Evolutionary conservation across 92 coral and sea anemone genomes (phyloP), one percentile per base, ranked within the genome.

Genomic region (Zoanthus sociatus): DNA sequence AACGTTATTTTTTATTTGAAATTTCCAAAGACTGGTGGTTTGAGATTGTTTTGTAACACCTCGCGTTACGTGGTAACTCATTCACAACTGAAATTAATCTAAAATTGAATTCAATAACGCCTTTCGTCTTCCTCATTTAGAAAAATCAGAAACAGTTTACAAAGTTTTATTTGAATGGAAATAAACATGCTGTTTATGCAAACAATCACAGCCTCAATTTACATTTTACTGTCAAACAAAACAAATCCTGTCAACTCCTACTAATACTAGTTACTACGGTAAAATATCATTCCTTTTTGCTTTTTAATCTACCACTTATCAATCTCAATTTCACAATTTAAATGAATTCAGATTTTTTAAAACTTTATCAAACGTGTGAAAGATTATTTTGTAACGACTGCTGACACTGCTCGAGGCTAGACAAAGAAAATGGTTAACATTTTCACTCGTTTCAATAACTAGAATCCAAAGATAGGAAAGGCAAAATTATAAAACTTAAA

Each of bases 71-170:
- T 91, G 93, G 89, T 87, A 91, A 91, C 88, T 78, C 91, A 73
- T 88, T 86, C 72, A 63, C 76, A 90, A 92, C 90, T 90, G 87
- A 76, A 92, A 92, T 37, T 93, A 92, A 92, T 90, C 93, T 83
- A 64, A 64, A 71, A 84, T 86, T 83, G 85, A 84, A 72, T 88
- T 89, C 86, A 92, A 92, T 92, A 82, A 89, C 83, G 92, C 90
- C 89, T 78, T 92, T 92, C 89, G 84, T 37, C 83, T 92, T 67
- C 79, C 78, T 76, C 44, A 69, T 69, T 69, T 69, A 0, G 30
- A 92, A 92, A 92, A 77, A 37, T 37, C 42, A 37, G 42, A 37
- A 26, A 37, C 42, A 90, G 84, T 82, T 75, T 70, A 88, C 78
- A 54, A 82, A 76, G 58, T 90, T 84, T 90, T 84, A 88, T 84